Evolutionary conservation across 1,140 invertebrate genomes (phyloP), one percentile per base, ranked within the genome.

Genomic region (Tetranychus cinnabarinus): DNA sequence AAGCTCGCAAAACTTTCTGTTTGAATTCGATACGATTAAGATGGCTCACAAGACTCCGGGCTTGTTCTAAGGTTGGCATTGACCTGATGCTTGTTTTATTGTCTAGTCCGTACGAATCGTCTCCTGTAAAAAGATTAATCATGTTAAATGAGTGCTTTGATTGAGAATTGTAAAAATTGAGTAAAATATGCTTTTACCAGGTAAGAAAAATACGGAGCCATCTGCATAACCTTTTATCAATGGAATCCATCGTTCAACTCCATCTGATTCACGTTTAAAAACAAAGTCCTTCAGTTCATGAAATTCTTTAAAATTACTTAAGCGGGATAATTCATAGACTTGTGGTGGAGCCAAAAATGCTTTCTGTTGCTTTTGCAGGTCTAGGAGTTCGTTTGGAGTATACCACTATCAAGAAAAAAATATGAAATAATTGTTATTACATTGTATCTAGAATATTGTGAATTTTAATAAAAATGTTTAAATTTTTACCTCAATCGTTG

Each of bases 301-400:
- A 23, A 69, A 66, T 23, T 65, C 60, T 45, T 50, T 61, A 57
- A 73, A 69, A 39, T 70, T 66, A 3, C 67, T 23, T 34, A 60
- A 50, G 1, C 59, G 3, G 1, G 59, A 50, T 3, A 77, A 57
- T 64, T 77, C 76, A 65, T 77, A 77, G 4, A 75, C 59, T 66
- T 78, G 77, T 13, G 77, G 76, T 37, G 76, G 75, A 33, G 73
- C 72, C 5, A 78, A 63, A 33, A 66, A 65, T 50, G 70, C 64
- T 23, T 66, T 61, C 7, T 64, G 63, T 7, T 66, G 59, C 5
- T 56, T 54, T 65, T 72, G 69, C 23, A 70, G 66, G 23, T 69
- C 62, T 6, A 77, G 57, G 7, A 73, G 60, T 37, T 68, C 64
- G 37, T 61, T 50, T 35, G 76, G 72, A 47, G 68, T 68, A n/a